A percentile compares a stretch with the other conserved stretches of the same genome.
These are phyloP conservation scores for Anthonomus grandis DNA, from an alignment of 1,140 invertebrate species.

Conservation along the genomic window DNA sequence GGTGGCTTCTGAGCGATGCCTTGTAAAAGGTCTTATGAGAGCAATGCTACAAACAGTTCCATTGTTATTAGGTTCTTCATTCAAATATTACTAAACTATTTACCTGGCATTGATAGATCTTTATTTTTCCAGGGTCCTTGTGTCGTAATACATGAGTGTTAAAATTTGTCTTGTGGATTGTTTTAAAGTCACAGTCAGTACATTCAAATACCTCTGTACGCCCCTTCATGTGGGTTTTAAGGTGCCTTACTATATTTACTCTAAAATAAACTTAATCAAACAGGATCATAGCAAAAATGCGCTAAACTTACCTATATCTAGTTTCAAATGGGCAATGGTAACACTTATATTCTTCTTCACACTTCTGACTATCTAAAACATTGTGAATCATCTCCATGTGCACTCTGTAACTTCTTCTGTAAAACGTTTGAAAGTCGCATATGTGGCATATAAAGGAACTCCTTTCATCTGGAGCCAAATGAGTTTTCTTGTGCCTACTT, in stretches of 20 bases:
- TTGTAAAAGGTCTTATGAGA: constrained; percentile 15
- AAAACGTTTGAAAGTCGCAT: constrained; percentile 10
- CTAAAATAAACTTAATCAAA: constrained; percentile 3
- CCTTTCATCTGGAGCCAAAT: constrained; percentile 8
- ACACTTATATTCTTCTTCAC: constrained; percentile 11
- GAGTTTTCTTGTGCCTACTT: constrained; percentile 14
- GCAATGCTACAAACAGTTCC: constrained; percentile 11
- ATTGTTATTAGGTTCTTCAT: neutral
- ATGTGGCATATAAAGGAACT: constrained; percentile 11
- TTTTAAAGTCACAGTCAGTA: constrained; percentile 13
- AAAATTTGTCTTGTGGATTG: constrained; percentile 19
- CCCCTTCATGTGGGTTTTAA: constrained; percentile 16
- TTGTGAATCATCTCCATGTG: constrained; percentile 19
- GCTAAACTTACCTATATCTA: constrained; percentile 11
- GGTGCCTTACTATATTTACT: constrained; percentile 16
- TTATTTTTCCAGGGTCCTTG: constrained; percentile 13
- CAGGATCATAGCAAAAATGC: neutral
- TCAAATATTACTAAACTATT: neutral
- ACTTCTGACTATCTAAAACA: neutral
- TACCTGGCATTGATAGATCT: constrained; percentile 13
- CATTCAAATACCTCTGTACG: constrained; percentile 8
- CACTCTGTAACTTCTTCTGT: constrained; percentile 10
- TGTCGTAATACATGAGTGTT: constrained; percentile 18
- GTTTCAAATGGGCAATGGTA: constrained; percentile 20
- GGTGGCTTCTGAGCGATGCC: constrained; percentile 7